Evolutionary conservation across 2,113 vertebrate genomes (phyloP).

Genomic region (Chauna torquata): DNA sequence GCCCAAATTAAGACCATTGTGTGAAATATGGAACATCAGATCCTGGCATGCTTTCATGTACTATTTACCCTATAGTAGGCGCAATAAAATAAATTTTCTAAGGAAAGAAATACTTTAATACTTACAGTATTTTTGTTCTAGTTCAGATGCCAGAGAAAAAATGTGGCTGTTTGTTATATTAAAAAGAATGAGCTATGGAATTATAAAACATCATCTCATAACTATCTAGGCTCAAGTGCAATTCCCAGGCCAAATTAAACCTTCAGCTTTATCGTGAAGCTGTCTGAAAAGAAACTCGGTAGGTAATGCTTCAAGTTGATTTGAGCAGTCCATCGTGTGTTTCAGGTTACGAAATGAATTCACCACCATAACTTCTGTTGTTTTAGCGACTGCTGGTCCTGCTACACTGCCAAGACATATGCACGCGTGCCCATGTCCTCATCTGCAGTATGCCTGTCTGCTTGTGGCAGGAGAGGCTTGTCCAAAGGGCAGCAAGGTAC

Average conservation of each 20-base stretch:
- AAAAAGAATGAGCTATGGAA: neutral
- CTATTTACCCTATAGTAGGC: neutral
- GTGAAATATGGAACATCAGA: neutral
- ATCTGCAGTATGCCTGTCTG: neutral
- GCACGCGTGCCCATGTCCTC: fast-evolving
- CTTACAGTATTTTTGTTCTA: neutral
- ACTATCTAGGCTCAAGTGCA: neutral
- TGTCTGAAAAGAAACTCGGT: neutral
- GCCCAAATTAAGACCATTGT: neutral
- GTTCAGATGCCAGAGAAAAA: neutral
- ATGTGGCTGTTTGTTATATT: neutral
- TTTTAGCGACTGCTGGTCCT: neutral
- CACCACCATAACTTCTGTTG: fast-evolving
- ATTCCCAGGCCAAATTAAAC: neutral
- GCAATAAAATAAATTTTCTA: neutral
- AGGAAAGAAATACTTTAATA: neutral
- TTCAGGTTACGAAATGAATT: neutral
- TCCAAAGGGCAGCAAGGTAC: neutral
- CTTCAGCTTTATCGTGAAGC: neutral
- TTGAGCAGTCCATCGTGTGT: neutral
- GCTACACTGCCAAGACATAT: neutral
- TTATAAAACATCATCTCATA: neutral
- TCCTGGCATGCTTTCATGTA: neutral
- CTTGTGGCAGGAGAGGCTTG: neutral
- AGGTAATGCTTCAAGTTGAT: neutral